A percentile compares a stretch with the other conserved stretches of the same genome.
These are phyloP conservation scores for Agelas oroides DNA, from an alignment of 37 sponge, comb jelly and placozoan genomes.

Conservation along the genomic window DNA sequence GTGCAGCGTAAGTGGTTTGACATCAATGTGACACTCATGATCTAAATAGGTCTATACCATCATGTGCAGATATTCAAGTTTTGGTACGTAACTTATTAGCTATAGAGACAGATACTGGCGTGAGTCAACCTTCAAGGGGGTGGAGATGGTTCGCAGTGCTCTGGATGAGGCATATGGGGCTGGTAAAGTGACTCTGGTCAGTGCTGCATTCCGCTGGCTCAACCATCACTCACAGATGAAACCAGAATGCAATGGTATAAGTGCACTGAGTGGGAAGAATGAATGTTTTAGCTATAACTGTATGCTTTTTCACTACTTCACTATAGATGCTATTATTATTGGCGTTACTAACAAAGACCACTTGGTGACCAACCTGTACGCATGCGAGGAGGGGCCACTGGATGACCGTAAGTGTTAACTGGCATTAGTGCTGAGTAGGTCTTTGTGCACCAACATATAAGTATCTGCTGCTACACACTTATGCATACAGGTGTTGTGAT, in stretches of 20 bases:
- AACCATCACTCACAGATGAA: constrained; percentile 78
- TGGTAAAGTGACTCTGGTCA: constrained; percentile 51
- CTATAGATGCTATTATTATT: constrained; percentile 76
- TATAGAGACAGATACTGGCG: constrained; percentile 85
- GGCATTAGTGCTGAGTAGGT: no score
- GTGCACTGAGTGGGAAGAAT: constrained; percentile 10
- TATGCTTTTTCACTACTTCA: no score
- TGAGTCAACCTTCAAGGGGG: constrained; percentile 60
- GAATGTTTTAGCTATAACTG: no score
- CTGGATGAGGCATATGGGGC: constrained; percentile 63
- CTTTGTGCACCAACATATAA: no score
- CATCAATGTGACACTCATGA: no score
- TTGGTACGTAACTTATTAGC: constrained; percentile 2
- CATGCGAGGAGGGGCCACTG: constrained; percentile 66
- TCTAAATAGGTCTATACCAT: no score
- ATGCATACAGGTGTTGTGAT: constrained; percentile 70
- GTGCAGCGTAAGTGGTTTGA: no score
- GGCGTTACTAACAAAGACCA: constrained; percentile 57
- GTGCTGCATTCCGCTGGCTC: constrained; percentile 84
- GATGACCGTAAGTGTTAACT: constrained; percentile 6
- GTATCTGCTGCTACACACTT: no score
- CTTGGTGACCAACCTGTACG: constrained; percentile 49
- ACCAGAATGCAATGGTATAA: constrained; percentile 61
- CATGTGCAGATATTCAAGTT: no score
- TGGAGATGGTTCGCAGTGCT: constrained; percentile 52